Evolutionary conservation across 2,113 vertebrate species (phyloP).

Genomic region (Corythaixoides concolor): DNA sequence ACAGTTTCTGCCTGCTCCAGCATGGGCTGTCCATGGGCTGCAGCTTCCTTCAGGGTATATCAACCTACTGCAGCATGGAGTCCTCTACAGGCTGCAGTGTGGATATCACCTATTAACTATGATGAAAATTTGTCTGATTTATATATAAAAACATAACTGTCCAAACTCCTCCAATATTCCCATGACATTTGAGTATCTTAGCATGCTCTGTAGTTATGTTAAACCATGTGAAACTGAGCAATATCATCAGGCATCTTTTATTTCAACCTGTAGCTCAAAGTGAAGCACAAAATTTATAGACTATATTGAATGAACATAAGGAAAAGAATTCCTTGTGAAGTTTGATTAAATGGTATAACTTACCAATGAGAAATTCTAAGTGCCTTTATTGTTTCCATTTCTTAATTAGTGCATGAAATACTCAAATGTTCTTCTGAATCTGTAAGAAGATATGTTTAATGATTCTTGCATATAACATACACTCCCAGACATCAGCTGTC

Average conservation of each 20-base stretch:
- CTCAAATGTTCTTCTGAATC: not conserved
- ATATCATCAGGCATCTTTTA: not conserved
- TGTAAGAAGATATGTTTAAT: not conserved
- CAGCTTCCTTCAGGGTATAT: not conserved
- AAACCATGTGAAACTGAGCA: not conserved
- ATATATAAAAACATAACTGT: not conserved
- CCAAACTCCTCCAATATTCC: not conserved
- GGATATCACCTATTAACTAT: not conserved
- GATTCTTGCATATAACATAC: not conserved
- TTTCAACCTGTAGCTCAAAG: not conserved
- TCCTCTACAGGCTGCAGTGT: not conserved
- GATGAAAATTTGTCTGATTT: not conserved
- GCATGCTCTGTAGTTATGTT: not conserved
- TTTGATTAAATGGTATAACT: not conserved
- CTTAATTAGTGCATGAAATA: not conserved
- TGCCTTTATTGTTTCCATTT: not conserved
- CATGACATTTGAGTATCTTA: not conserved
- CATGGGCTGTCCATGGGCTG: accelerated
- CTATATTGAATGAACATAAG: not conserved
- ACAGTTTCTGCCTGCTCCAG: not conserved
- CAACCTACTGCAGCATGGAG: not conserved
- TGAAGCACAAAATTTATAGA: not conserved
- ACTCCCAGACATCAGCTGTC: not conserved
- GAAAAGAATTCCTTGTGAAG: not conserved
- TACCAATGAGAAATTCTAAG: not conserved